A percentile compares a stretch with the other conserved stretches of the same genome.
Evolutionary conservation across 2,113 vertebrate genomes (phyloP).

Genomic region (Sinocyclocheilus anophthalmus): DNA sequence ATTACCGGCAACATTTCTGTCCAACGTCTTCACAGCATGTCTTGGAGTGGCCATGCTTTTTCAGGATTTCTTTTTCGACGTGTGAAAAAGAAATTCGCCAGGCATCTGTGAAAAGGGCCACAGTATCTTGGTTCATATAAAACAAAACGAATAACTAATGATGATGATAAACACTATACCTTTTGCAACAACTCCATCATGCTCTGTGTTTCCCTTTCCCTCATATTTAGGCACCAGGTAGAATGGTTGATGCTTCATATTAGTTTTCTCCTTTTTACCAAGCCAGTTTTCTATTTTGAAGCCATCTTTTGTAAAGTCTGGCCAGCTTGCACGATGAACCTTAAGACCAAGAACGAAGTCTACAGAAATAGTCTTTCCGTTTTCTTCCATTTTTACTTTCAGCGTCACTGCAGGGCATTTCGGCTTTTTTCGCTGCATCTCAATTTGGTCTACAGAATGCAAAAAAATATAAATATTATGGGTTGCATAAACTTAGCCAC

Average conservation of each 20-base stretch:
- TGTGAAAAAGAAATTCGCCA: conserved; percentile 81
- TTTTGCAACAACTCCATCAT: conserved; percentile 61
- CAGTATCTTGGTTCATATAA: not conserved
- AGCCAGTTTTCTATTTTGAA: conserved; percentile 79
- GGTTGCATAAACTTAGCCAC: too few species aligned
- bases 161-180: conserved; percentile 50
- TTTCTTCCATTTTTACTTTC: conserved; percentile 45
- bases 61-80: conserved; percentile 76
- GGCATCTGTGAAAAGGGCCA: conserved; percentile 59
- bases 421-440: conserved; percentile 67
- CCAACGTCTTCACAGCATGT: conserved; percentile 73
- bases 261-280: conserved; percentile 70
- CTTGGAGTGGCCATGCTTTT: conserved; percentile 77
- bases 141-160: not conserved
- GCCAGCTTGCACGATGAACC: conserved; percentile 73
- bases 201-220: conserved; percentile 65
- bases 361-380: conserved; percentile 73
- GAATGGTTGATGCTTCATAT: conserved; percentile 40
- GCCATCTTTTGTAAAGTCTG: conserved; percentile 66
- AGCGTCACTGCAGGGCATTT: conserved; percentile 86
- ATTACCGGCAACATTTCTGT: conserved; percentile 76
- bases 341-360: conserved; percentile 83
- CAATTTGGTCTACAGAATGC: conserved; percentile 34
- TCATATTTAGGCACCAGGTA: conserved; percentile 85
- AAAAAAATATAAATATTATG: not conserved